Evolutionary conservation across 2,888 invertebrate genomes (phyloP), one percentile per base, ranked within the genome.

Genomic region (Idaea biselata): DNA sequence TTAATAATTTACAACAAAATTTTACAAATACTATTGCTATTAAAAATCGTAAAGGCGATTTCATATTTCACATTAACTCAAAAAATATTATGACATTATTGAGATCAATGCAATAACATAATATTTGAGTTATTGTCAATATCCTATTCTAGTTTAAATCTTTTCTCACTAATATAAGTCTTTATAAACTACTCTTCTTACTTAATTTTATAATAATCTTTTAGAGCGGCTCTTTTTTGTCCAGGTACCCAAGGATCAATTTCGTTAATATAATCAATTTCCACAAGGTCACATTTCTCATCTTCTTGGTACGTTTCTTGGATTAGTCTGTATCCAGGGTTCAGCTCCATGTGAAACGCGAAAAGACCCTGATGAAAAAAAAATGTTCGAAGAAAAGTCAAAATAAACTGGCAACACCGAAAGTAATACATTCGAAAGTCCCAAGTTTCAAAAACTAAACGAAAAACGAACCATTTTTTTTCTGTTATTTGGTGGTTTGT

Each of bases 231-330:
- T 6, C 93, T 80, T 73, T 93, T 94, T 75, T 88, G 92, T 0
- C 93, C 89, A 0, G 93, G 90, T 0, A 94, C 78, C 93, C 93
- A 93, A 0, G 94, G 94, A 58, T 93, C 92, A 0, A 91, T 88
- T 62, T 93, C 87, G 68, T 93, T 93, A 53, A 93, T 87, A 72
- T 90, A 94, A 68, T 90, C 89, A 0, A 94, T 93, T 70, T 94
- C 94, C 53, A 93, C 93, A 58, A 95, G 79, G 44, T 94, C 94
- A 63, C 94, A 95, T 68, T 95, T 95, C 75, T 95, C 94, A 3
- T 93, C 89, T 67, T 94, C 94, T 14, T 85, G 86, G 71, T 90
- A 95, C 0, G 94, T 94, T 70, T 94, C 93, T 70, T 93, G 93
- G 61, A 94, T 93, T 16, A 94, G 78, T 33, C 94, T 87, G 76